phyloP scores from a whole-genome alignment of 2,888 invertebrate genomes.

The Junonia oenone region DNA sequence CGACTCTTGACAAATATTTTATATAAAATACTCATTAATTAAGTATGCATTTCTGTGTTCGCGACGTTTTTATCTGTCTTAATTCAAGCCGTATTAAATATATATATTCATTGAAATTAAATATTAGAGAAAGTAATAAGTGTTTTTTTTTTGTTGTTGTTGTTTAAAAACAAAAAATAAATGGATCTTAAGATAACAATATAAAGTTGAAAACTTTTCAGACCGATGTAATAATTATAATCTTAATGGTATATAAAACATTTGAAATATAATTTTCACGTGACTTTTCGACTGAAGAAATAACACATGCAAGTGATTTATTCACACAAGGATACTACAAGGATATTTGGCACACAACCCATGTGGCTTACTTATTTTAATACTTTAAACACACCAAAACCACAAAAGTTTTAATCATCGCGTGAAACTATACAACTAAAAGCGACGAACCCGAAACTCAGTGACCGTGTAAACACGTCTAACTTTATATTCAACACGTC shows the following conservation, averaged over 20 bases:
- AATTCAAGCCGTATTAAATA: not conserved
- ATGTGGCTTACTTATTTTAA: not conserved
- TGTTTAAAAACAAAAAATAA: no score
- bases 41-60: not conserved
- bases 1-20: constrained; percentile 12
- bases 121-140: no score
- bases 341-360: not conserved
- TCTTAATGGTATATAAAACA: no score
- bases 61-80: not conserved
- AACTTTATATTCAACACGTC: constrained; percentile 45
- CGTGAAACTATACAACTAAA: not conserved
- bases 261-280: no score
- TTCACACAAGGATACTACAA: no score
- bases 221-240: no score
- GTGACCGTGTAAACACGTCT: constrained; percentile 37
- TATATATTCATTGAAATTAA: not conserved
- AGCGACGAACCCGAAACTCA: constrained; percentile 12
- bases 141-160: no score
- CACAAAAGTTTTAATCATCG: constrained; percentile 4
- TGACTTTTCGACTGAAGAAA: no score
- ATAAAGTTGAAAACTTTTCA: no score
- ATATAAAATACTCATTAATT: constrained; percentile 12
- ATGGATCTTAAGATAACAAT: no score
- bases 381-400: not conserved
- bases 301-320: no score